Percentiles rank a stretch among this genome's conserved stretches.
These are phyloP conservation scores for Lucilia cuprina DNA, from an alignment of 1,140 invertebrate species.

Conservation along the genomic window DNA sequence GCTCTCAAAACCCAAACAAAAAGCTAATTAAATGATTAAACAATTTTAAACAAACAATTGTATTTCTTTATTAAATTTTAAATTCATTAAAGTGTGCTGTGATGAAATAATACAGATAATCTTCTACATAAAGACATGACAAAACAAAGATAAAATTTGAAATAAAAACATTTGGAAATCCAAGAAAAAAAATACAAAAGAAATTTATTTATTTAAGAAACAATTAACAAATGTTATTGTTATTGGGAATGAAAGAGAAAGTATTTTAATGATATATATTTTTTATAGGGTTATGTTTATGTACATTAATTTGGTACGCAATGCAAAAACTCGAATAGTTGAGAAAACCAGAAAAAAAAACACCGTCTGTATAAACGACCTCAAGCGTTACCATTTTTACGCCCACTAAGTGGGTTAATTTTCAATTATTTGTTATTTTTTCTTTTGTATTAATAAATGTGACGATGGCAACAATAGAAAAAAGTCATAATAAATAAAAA, in stretches of 20 bases:
- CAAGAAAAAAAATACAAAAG: neutral
- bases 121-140: neutral
- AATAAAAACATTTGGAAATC: neutral
- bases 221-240: too few relatives aligned
- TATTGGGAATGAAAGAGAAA: neutral
- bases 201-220: neutral
- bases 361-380: neutral
- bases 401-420: constrained; percentile 16
- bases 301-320: too few relatives aligned
- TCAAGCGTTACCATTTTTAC: constrained; percentile 14
- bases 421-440: neutral
- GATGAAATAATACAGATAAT: neutral
- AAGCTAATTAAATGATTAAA: neutral
- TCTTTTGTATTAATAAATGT: neutral
- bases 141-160: neutral
- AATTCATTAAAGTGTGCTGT: neutral
- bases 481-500: neutral
- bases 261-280: neutral
- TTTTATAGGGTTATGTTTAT: neutral
- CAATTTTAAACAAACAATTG: too few relatives aligned
- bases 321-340: neutral
- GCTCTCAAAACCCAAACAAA: neutral
- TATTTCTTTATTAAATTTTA: too few relatives aligned
- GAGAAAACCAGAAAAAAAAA: neutral
- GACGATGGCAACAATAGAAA: neutral